Conservation (phyloP, 2,797 vertebrate genomes). For the Gambelia wislizenii region DNA sequence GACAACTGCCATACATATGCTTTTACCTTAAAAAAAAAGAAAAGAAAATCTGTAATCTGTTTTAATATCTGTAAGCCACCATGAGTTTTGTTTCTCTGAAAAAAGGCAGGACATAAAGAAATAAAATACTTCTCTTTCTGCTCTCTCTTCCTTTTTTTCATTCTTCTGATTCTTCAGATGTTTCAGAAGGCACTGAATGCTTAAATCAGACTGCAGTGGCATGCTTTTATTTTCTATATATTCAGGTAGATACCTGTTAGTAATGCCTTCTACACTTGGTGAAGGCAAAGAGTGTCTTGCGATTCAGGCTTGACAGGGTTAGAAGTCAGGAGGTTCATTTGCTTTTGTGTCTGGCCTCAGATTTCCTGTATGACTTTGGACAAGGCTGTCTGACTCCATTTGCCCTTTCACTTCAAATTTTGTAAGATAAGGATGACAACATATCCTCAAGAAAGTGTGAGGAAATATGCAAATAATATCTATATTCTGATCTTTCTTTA, state of each 20-base stretch:
- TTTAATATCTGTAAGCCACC: no score
- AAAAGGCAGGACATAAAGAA: no score
- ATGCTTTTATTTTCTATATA: neutral
- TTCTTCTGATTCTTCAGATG: no score
- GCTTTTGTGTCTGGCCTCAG: constrained; percentile 16
- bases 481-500: neutral
- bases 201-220: neutral
- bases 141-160: accelerated
- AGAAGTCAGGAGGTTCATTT: constrained; percentile 28
- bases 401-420: constrained; percentile 39
- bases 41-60: no score
- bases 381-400: neutral
- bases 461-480: neutral
- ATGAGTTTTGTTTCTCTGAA: no score
- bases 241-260: neutral
- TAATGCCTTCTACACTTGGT: neutral
- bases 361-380: constrained; percentile 28
- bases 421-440: constrained; percentile 17
- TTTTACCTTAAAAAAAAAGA: no score
- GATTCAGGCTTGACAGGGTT: constrained; percentile 6
- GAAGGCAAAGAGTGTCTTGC: neutral
- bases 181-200: no score
- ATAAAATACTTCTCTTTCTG: no score
- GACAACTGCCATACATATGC: no score
- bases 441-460: constrained; percentile 26